These are phyloP conservation scores for Ginglymostoma cirratum DNA, from an alignment of 2,113 vertebrate species.

Conservation along the genomic window DNA sequence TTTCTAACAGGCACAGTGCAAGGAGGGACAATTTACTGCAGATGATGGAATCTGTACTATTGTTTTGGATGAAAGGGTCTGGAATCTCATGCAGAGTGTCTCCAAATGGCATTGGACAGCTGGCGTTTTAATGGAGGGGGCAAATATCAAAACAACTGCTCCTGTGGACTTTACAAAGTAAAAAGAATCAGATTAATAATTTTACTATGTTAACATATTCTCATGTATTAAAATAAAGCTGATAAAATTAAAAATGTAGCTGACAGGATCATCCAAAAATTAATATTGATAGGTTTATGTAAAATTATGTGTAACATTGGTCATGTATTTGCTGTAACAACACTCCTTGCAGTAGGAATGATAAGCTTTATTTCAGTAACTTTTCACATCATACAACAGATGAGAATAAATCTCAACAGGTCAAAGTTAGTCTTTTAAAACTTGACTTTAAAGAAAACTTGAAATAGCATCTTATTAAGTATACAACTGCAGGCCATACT, in stretches of 20 bases:
- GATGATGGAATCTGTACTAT: neutral
- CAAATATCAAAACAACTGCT: no score
- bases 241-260: neutral
- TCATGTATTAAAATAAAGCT: neutral
- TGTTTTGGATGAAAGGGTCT: neutral
- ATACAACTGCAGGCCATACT: neutral
- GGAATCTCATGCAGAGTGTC: neutral
- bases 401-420: no score
- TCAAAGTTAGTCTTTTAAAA: no score
- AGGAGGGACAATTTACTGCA: neutral
- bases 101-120: neutral
- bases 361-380: no score
- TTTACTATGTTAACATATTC: neutral
- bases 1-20: neutral
- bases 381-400: no score
- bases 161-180: no score
- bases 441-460: no score
- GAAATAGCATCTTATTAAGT: no score
- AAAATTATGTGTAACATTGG: no score
- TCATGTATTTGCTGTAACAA: no score
- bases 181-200: neutral
- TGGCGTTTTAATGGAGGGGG: neutral
- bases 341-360: no score
- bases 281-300: neutral
- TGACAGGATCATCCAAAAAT: neutral